A percentile compares a stretch with the other conserved stretches of the same genome.
Conservation (phyloP, 2,888 invertebrate genomes). For the Tipula helvola region DNA sequence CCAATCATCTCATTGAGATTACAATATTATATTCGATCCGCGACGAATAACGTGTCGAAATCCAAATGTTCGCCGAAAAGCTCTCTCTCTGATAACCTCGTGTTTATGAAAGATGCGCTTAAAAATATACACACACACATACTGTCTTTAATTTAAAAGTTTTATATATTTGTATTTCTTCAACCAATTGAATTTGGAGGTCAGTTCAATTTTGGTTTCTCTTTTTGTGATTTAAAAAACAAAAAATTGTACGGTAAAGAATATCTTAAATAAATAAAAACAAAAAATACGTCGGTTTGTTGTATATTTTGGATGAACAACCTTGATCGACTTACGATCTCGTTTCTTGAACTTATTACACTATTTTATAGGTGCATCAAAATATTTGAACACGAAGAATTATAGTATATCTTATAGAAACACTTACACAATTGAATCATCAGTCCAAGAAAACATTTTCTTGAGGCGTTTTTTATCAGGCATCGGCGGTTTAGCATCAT, state of each 20-base stretch:
- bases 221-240: neutral
- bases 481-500: conserved; percentile 9
- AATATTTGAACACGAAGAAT: neutral
- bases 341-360: neutral
- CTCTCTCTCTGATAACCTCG: too few species aligned
- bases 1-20: too few species aligned
- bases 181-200: neutral
- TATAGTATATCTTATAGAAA: neutral
- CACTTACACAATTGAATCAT: conserved; percentile 12
- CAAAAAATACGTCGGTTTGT: neutral
- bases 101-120: neutral
- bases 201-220: neutral
- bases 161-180: neutral
- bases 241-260: neutral
- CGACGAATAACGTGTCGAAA: neutral
- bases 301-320: neutral
- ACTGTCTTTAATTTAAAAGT: neutral
- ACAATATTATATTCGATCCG: neutral
- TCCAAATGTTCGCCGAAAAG: neutral
- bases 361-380: neutral
- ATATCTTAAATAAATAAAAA: neutral
- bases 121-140: neutral
- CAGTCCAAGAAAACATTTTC: conserved; percentile 16
- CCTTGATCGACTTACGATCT: neutral
- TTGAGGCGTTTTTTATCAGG: conserved; percentile 14